These are phyloP conservation scores for Euproctis similis DNA, from an alignment of 2,888 invertebrate species.

Conservation along the genomic window DNA sequence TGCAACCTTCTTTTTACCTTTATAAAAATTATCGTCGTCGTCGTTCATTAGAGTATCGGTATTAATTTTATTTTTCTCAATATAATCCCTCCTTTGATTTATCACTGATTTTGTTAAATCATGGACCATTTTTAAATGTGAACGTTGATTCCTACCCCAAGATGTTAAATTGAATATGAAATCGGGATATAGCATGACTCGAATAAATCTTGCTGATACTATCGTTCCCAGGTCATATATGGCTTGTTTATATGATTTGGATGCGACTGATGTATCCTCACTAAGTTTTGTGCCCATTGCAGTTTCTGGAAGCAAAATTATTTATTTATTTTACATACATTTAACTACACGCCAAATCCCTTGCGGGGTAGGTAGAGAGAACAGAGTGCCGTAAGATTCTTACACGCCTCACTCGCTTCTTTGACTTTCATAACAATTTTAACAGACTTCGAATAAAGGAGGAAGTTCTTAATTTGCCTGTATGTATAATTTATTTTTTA, in stretches of 20 bases:
- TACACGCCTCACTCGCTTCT: too few relatives aligned
- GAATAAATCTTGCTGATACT: conserved; percentile 46
- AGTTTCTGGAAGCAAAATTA: conserved; percentile 52
- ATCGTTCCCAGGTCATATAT: conserved; percentile 58
- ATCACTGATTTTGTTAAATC: conserved; percentile 62
- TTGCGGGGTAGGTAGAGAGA: too few relatives aligned
- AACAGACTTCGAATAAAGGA: too few relatives aligned
- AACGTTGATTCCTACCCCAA: conserved; percentile 60
- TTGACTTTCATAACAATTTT: too few relatives aligned
- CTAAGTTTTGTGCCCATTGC: conserved; percentile 81
- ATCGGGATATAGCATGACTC: conserved; percentile 75
- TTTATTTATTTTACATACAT: too few relatives aligned
- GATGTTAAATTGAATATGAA: conserved; percentile 68
- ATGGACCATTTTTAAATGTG: conserved; percentile 44
- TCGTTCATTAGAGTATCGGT: conserved; percentile 14
- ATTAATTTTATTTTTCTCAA: conserved; percentile 16
- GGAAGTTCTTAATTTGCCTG: too few relatives aligned
- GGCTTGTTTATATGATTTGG: conserved; percentile 73
- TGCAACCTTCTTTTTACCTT: conserved; percentile 67
- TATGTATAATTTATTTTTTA: too few relatives aligned
- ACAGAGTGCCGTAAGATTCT: too few relatives aligned
- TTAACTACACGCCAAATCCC: too few relatives aligned
- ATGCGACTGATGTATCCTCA: conserved; percentile 48
- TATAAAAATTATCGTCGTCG: conserved; percentile 24
- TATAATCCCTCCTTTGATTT: conserved; percentile 26